Percentiles rank a stretch among this genome's conserved stretches.
Conservation (phyloP, 30 jellyfish, hydroid and myxozoan species). For the Aurelia coerulea region DNA sequence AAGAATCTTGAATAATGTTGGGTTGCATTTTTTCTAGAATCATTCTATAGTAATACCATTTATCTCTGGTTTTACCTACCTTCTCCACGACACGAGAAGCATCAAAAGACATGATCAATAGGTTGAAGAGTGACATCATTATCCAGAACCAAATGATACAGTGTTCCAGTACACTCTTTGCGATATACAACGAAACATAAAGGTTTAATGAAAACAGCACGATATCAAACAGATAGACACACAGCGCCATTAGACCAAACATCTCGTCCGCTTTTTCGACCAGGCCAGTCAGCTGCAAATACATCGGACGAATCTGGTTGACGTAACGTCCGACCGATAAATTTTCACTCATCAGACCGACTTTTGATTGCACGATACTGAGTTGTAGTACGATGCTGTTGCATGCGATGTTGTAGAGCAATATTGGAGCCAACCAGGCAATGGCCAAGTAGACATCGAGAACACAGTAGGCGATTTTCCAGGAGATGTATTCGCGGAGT, state of each 20-base stretch:
- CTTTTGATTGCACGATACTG: slow-evolving; percentile 8
- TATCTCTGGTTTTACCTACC: not conserved
- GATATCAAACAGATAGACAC: slow-evolving; percentile 43
- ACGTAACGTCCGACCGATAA: slow-evolving; percentile 15
- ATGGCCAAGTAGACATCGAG: not conserved
- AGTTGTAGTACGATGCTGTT: slow-evolving; percentile 42
- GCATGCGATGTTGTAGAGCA: slow-evolving; percentile 19
- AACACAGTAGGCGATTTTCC: slow-evolving; percentile 7
- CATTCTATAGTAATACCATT: too few relatives aligned
- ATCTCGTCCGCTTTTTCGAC: slow-evolving; percentile 35
- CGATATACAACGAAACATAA: slow-evolving; percentile 18
- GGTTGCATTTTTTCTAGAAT: too few relatives aligned
- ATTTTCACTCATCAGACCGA: slow-evolving; percentile 8
- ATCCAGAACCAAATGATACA: slow-evolving; percentile 25
- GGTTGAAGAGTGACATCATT: slow-evolving; percentile 10
- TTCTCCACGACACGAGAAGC: slow-evolving; percentile 60
- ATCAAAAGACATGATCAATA: slow-evolving; percentile 24
- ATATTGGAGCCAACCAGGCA: slow-evolving; percentile 36
- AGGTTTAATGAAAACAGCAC: slow-evolving; percentile 48
- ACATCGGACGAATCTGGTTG: slow-evolving; percentile 40
- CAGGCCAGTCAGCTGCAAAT: slow-evolving; percentile 26
- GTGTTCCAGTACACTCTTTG: slow-evolving; percentile 28
- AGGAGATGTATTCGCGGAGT: not conserved
- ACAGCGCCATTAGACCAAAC: slow-evolving; percentile 52
- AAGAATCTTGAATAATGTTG: too few relatives aligned